A percentile compares a stretch with the other conserved stretches of the same genome.
Conservation (phyloP, 1,140 invertebrate species). For the Elysia chlorotica region DNA sequence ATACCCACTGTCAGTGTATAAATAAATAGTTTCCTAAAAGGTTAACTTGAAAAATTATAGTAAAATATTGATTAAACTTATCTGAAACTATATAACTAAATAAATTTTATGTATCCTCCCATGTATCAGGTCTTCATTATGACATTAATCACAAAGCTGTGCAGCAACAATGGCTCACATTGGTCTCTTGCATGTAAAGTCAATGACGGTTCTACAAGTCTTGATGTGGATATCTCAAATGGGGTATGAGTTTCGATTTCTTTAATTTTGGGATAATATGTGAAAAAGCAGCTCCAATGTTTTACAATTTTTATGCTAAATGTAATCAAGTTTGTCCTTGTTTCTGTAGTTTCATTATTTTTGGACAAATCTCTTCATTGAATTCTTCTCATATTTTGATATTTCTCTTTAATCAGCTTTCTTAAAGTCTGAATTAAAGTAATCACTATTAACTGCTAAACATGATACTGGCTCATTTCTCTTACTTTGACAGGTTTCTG, state of each 20-base stretch:
- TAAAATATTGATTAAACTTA: not conserved
- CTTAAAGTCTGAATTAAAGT: not conserved
- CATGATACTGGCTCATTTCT: not conserved
- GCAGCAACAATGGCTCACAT: constrained; percentile 19
- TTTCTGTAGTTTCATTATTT: too few relatives aligned
- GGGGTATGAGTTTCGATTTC: too few relatives aligned
- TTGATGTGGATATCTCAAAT: constrained; percentile 46
- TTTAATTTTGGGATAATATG: too few relatives aligned
- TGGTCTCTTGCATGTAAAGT: constrained; percentile 52
- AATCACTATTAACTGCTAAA: not conserved
- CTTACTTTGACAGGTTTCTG: too few relatives aligned
- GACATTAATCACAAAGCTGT: constrained; percentile 36
- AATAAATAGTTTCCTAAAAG: not conserved
- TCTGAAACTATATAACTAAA: not conserved
- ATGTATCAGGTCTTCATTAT: constrained; percentile 46
- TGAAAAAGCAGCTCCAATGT: too few relatives aligned
- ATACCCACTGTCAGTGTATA: not conserved
- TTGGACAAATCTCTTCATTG: not conserved
- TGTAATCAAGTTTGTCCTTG: too few relatives aligned
- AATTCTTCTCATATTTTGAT: not conserved
- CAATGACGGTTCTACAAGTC: constrained; percentile 48
- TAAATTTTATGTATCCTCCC: not conserved
- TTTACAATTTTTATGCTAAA: too few relatives aligned
- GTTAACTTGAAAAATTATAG: not conserved
- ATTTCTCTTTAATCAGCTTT: not conserved